Base-by-base conservation (phyloP, 1,140 invertebrate species). In the Vollenhovia emeryi region DNA sequence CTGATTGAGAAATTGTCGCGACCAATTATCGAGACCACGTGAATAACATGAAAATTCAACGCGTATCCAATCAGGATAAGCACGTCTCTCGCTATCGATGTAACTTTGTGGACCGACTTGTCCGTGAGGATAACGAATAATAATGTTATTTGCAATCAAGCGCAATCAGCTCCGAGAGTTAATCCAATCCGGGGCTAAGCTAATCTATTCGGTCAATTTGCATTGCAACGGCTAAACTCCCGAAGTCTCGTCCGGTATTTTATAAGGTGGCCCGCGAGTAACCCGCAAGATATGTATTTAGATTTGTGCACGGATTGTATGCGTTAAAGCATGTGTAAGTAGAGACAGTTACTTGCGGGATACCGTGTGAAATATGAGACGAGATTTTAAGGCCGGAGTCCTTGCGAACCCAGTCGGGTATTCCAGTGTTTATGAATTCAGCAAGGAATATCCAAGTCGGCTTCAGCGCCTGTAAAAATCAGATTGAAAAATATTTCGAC, bases 121-220 rank as follows among this genome's bases (percentile, higher is more conserved):
- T 27, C 24, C 66, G 50, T 55, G 50, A n/a, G 55, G 66, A 73
- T 82, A 82, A 82, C 78, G 66, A 82, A 57, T 82, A 82, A 82
- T 82, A 82, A 82, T 43, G 50, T 82, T 82, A 82, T 82, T 82
- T 82, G 78, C 78, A 82, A 82, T 82, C 78, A 82, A 73, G 78
- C 66, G 66, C 78, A 82, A 82, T 82, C 78, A 73, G 50, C 40
- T 45, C 50, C 50, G 50, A 43, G 66, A 73, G 52, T 82, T 82
- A 82, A 82, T 73, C 66, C 50, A 82, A 82, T 82, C 36, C 36
- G 3, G 33, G 13, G 11, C 33, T 52, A 71, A 57, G 66, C 78
- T 71, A 73, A 82, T 82, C 78, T 27, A 57, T 82, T 82, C 66
- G 50, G 78, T 82, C 78, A 82, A 82, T 82, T 82, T 82, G 78